Base-by-base conservation (phyloP, 2,888 invertebrate genomes). In the Volucella inanis region DNA sequence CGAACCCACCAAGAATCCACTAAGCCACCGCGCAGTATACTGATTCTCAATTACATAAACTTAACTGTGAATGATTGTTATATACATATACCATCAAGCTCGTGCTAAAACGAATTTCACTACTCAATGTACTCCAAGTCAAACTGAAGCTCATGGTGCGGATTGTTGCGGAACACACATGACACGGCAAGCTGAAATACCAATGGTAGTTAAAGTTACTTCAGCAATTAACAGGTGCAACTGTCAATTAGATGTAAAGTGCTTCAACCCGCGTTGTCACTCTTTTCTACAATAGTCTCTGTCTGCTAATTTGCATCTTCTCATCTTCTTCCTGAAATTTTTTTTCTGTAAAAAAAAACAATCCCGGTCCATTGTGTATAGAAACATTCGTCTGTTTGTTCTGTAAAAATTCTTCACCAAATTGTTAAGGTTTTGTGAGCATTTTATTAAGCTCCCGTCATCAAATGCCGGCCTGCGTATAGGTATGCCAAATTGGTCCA, bases 11-110 rank as follows among this genome's bases (percentile, higher is more conserved):
- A 39, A 55, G 50, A 18, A 57, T 31, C 31, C 31, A 6, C 1
- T 31, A 6, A 31, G 31, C 31, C 31, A 31, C 31, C 0, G 31
- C 31, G 31, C 31, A 0, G 31, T 31, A 31, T 31, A 55, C 41
- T 59, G 47, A 64, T 57, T 31, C 52, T 62, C 50, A 74, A 75
- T 74, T 79, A 52, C 75, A 75, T 75, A 67, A 84, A 80, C 65
- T 75, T 76, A 80, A 80, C 80, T 84, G 75, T 39, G 68, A 43
- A 62, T 9, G 10, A 15, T 52, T 52, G 55, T 65, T 82, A 77
- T 82, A 64, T 77, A 59, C 59, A 52, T 59, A 52, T 18, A 68
- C 70, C 64, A 70, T 61, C 72, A 67, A 82, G 59, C 12, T 18
- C 59, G 45, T 31, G 31, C 31, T 31, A 70, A 15, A 41, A 75